Base-by-base conservation (phyloP, 2,113 vertebrate species). In the Pluvialis apricaria region DNA sequence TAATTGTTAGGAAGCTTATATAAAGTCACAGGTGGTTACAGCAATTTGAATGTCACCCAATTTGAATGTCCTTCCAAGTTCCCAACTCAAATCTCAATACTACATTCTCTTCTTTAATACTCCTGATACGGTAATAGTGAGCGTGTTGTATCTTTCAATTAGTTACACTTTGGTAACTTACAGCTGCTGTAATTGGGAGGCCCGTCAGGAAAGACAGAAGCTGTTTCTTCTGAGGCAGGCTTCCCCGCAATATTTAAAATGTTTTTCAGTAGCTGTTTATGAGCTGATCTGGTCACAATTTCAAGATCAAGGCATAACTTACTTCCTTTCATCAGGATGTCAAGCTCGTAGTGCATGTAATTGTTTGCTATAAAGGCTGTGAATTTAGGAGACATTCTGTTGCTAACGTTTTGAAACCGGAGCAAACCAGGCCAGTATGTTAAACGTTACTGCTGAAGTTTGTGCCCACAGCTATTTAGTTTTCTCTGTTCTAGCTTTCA, bases 281-380 rank as follows among this genome's bases (percentile, higher is more conserved):
- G 70, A 94, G 54, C 66, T 82, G 81, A 87, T 91, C 70, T 79
- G 84, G 66, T 70, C 92, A 94, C 62, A 91, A 79, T 79, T 94
- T 94, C 72, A 93, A 86, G 62, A 95, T 60, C 58, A 82, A 97
- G 89, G 78, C 86, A 85, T 66, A 82, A 86, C 65, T 94, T 71
- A 55, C 36, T 87, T 91, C 42, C n/a, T 92, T 95, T 95, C 86
- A 66, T 66, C 61, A 70, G 54, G 40, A 91, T 21, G 6, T 87
- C 75, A 70, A 54, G 55, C 62, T 86, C 57, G 69, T 12, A 76
- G 65, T 10, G 25, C 73, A 68, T 76, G 55, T 70, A 85, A 89
- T 47, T 77, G 36, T 85, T 92, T 88, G 83, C 83, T 81, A 3
- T 52, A 88, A 76, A 82, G 88, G 28, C 71, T 75, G 62, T 65